Evolutionary conservation across 2,797 vertebrate genomes (phyloP).

Genomic region (Tarsius wallacei): DNA sequence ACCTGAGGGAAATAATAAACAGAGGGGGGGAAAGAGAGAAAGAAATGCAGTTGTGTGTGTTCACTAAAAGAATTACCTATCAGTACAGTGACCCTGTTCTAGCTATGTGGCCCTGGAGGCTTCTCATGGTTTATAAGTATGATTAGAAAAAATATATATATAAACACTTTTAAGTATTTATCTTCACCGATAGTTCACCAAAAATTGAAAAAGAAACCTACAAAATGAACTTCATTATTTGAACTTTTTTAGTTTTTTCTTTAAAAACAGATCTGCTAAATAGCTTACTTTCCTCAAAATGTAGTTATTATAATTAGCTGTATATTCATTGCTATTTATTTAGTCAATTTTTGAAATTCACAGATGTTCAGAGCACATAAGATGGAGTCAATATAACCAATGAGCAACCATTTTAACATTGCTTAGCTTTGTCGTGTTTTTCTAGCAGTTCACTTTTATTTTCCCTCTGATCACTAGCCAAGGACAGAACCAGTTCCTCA

Average conservation of each 20-base stretch:
- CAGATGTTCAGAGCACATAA: background rate
- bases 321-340: background rate
- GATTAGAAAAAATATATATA: background rate
- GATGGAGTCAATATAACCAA: too few relatives aligned
- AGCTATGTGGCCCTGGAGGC: background rate
- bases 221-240: conserved; percentile 21
- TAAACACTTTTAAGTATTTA: background rate
- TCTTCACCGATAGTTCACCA: background rate
- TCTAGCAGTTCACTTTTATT: too few relatives aligned
- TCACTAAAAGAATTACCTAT: background rate
- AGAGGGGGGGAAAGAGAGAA: background rate
- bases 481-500: too few relatives aligned
- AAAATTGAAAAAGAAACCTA: background rate
- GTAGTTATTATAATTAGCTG: background rate
- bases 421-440: too few relatives aligned
- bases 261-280: background rate
- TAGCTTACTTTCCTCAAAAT: conserved; percentile 23
- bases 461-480: too few relatives aligned
- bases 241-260: background rate
- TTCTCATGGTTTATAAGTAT: background rate
- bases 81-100: background rate
- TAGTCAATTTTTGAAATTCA: background rate
- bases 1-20: background rate
- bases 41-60: background rate
- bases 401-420: too few relatives aligned